Base-by-base conservation (phyloP, 1,140 invertebrate genomes). In the Aricia agestis region DNA sequence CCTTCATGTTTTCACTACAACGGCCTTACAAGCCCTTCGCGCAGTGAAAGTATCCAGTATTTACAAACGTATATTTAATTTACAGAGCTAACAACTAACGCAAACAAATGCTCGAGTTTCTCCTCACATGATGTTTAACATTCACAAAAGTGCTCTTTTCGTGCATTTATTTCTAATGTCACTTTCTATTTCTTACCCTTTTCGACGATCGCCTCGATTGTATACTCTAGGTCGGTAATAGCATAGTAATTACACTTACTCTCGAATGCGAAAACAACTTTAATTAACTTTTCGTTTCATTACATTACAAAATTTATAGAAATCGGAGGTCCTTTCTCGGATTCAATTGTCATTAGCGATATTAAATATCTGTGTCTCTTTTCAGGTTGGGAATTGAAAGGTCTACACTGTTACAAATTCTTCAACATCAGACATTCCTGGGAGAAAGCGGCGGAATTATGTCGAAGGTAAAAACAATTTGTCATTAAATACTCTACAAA, bases 361-460 rank as follows among this genome's bases (percentile, higher is more conserved):
- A 36, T 36, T 36, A 36, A 63, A 72, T 67, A 66, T 42, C 15
- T 81, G 78, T 72, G 85, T 87, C 92, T 92, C 88, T 75, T 95
- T 94, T 70, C 94, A 98, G 97, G 96, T 85, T 98, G 97, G 97
- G 96, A 97, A 92, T 93, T 98, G 76, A 94, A 95, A 92, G 97
- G 97, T 80, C 94, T 98, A 84, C 94, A 98, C 91, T 98, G 97
- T 93, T 98, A 98, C 92, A 98, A 97, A 94, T 98, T 98, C 93
- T 98, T 98, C 93, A 97, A 97, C 92, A 98, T 98, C 83, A 96
- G 95, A 91, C 97, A 98, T 93, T 98, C 97, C 71, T 98, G 97
- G 97, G 96, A 97, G 92, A 98, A 97, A 93, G 97, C 97, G 74
- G 97, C 97, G 72, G 97, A 98, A 93, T 93, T 98, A 91, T 98